Percentiles rank a stretch among this genome's conserved stretches.
Evolutionary conservation across 1,140 invertebrate species (phyloP).

Genomic region (Ips typographus): DNA sequence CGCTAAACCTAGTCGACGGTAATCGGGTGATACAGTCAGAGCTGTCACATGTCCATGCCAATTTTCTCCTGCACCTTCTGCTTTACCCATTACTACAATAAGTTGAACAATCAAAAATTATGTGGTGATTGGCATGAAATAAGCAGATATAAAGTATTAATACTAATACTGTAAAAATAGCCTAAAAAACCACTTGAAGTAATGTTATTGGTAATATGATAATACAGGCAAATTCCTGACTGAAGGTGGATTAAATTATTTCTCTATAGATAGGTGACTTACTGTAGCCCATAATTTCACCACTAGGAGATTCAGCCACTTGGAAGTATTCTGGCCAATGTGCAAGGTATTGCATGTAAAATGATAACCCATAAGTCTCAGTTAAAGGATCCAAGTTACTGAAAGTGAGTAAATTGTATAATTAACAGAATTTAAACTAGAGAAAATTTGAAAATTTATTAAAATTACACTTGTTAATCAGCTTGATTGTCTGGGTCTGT

Average conservation of each 20-base stretch:
- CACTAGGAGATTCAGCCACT: slow-evolving; percentile 90
- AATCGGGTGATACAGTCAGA: slow-evolving; percentile 93
- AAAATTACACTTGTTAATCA: neutral
- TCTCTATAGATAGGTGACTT: slow-evolving; percentile 55
- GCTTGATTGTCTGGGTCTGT: neutral
- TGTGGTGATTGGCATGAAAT: too few species aligned
- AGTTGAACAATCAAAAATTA: neutral
- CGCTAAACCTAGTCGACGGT: slow-evolving; percentile 86
- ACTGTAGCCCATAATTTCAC: slow-evolving; percentile 99
- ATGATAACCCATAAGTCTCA: slow-evolving; percentile 96
- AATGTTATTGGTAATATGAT: neutral
- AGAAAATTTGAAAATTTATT: neutral
- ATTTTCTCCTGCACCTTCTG: slow-evolving; percentile 91
- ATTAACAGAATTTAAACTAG: neutral
- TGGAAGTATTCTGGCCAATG: slow-evolving; percentile 99
- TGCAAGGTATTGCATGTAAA: slow-evolving; percentile 97
- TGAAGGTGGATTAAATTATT: too few species aligned
- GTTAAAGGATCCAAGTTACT: slow-evolving; percentile 96
- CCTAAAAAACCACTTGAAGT: neutral
- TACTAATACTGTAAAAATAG: neutral
- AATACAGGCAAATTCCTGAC: too few species aligned
- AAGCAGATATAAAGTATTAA: too few species aligned
- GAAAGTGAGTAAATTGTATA: slow-evolving; percentile 48
- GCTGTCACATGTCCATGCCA: slow-evolving; percentile 99
- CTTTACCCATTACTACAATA: slow-evolving; percentile 94